Conservation (phyloP, 1,140 invertebrate species). For the Drosophila funebris region DNA sequence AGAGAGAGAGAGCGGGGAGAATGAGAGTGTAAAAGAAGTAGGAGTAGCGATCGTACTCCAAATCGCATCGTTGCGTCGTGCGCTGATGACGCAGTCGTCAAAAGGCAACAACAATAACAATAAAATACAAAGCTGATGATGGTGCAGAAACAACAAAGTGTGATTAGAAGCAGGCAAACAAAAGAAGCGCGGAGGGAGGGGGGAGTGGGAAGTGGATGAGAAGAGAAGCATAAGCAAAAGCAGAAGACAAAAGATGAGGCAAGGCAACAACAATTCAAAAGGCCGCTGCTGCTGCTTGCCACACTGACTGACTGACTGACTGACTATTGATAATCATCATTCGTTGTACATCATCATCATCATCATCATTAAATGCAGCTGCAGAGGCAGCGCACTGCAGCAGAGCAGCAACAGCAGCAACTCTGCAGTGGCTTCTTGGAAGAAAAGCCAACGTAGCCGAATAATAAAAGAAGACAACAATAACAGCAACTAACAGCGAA, state of each 20-base stretch:
- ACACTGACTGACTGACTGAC: not conserved
- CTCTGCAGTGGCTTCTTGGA: constrained; percentile 69
- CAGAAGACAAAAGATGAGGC: not conserved
- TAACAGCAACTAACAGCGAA: constrained; percentile 49
- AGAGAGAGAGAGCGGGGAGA: constrained; percentile 24
- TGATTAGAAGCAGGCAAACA: constrained; percentile 55
- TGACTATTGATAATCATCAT: constrained; percentile 37
- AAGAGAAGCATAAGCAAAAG: not conserved
- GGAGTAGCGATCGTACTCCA: constrained; percentile 25
- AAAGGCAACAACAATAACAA: constrained; percentile 62
- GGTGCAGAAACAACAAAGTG: constrained; percentile 69
- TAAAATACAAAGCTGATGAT: constrained; percentile 63
- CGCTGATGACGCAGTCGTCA: constrained; percentile 69
- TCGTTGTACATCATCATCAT: too few species aligned
- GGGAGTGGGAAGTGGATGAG: not conserved
- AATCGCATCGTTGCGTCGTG: constrained; percentile 15
- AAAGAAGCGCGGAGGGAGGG: not conserved
- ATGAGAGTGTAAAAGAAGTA: not conserved
- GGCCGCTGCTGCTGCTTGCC: not conserved
- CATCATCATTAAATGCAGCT: constrained; percentile 51
- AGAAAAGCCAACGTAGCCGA: constrained; percentile 50
- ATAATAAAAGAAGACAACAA: constrained; percentile 25
- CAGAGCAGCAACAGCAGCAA: not conserved
- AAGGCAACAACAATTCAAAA: not conserved
- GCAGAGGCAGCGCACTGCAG: not conserved